Evolutionary conservation across 1,140 invertebrate genomes (phyloP).

Genomic region (Trichonephila inaurata): DNA sequence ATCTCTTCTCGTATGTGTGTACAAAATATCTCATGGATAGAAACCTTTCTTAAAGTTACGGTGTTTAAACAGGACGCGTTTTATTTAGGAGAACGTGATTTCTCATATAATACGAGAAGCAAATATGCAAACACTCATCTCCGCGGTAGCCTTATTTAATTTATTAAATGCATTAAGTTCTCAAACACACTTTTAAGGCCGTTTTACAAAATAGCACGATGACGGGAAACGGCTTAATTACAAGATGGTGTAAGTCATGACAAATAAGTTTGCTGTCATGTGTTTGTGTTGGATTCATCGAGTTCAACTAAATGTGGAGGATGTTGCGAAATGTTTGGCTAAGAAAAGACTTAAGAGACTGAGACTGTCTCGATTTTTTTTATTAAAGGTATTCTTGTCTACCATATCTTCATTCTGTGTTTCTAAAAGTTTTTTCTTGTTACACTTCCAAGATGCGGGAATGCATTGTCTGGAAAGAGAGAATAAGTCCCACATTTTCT

Average conservation of each 20-base stretch:
- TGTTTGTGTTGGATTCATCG: background rate
- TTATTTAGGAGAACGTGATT: conserved; percentile 10
- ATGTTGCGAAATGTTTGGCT: background rate
- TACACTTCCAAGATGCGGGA: no score
- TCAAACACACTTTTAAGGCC: background rate
- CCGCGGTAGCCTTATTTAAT: background rate
- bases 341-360: background rate
- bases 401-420: no score
- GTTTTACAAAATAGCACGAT: background rate
- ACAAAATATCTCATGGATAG: no score
- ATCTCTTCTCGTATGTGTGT: no score
- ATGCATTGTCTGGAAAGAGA: no score
- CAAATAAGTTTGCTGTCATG: background rate
- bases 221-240: background rate
- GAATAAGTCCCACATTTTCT: no score
- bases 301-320: background rate
- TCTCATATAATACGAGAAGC: background rate
- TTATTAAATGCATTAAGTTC: conserved; percentile 15
- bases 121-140: background rate
- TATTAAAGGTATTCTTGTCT: no score
- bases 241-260: background rate
- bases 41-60: no score
- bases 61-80: background rate
- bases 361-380: no score
- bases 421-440: no score